phyloP scores from a whole-genome alignment of 2,113 vertebrate species.

The Muntiacus muntjak region DNA sequence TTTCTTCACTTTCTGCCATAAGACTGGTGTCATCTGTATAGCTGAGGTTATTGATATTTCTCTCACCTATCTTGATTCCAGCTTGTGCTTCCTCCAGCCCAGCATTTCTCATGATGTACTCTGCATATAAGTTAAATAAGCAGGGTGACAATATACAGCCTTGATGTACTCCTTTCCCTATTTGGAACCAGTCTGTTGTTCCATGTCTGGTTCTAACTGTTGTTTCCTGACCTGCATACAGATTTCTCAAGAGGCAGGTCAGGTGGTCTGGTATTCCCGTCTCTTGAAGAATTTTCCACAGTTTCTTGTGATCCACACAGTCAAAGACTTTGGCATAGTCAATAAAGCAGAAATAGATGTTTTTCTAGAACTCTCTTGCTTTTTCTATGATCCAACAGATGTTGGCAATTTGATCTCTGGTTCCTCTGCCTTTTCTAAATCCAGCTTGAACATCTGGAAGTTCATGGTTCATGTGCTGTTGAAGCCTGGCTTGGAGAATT shows the following conservation, averaged over 20 bases:
- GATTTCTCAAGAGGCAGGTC: neutral
- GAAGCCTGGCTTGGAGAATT: neutral
- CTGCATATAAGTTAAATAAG: neutral
- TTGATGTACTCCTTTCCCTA: neutral
- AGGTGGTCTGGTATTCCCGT: neutral
- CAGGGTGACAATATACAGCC: neutral
- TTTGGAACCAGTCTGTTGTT: neutral
- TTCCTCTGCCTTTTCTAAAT: neutral
- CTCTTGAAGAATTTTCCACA: neutral
- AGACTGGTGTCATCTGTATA: neutral
- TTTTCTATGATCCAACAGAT: neutral
- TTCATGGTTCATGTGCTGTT: neutral
- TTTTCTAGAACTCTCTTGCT: neutral
- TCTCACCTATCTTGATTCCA: neutral
- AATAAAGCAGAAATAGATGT: neutral
- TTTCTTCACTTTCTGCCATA: neutral
- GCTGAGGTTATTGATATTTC: neutral
- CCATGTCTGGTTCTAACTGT: neutral
- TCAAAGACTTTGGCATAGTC: neutral
- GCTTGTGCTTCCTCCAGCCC: neutral
- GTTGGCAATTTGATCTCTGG: neutral
- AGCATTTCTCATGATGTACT: neutral
- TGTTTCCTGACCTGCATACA: neutral
- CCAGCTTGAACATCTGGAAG: neutral
- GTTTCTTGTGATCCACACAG: neutral